Conservation (phyloP, 2,888 invertebrate genomes). For the Leucophenga montana region DNA sequence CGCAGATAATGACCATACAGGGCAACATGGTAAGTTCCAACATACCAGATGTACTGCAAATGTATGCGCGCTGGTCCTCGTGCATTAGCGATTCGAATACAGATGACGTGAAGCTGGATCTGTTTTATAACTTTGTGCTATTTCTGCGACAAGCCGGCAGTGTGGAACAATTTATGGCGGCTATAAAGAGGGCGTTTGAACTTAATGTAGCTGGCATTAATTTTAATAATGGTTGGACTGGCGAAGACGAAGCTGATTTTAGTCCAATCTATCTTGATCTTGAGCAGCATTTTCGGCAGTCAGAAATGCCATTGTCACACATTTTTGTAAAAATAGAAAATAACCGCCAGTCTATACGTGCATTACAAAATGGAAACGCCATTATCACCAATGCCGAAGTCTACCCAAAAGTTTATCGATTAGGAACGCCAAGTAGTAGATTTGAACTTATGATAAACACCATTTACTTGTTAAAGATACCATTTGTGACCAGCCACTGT, state of each 20-base stretch:
- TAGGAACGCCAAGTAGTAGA: conserved; percentile 76
- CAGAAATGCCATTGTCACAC: conserved; percentile 82
- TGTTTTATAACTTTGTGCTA: conserved; percentile 73
- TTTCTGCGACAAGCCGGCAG: conserved; percentile 82
- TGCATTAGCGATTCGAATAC: conserved; percentile 35
- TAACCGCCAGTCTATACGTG: no score
- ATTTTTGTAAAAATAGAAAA: no score
- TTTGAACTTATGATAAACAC: conserved; percentile 78
- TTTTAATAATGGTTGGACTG: conserved; percentile 67
- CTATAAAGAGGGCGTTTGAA: conserved; percentile 80
- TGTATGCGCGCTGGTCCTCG: conserved; percentile 73
- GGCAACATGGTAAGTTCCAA: conserved; percentile 78
- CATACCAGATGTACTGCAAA: conserved; percentile 75
- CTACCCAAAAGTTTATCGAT: conserved; percentile 83
- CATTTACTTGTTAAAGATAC: conserved; percentile 76
- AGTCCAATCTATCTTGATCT: conserved; percentile 75
- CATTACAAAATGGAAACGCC: conserved; percentile 79
- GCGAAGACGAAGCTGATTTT: conserved; percentile 60
- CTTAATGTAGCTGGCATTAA: conserved; percentile 77
- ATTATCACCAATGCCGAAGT: no score
- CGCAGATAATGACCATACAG: conserved; percentile 70
- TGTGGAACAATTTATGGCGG: conserved; percentile 83
- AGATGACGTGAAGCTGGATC: conserved; percentile 72
- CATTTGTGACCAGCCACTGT: conserved; percentile 75
- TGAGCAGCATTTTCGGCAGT: conserved; percentile 78